phyloP scores from a whole-genome alignment of 2,797 vertebrate genomes.

The Lacerta bilineata region DNA sequence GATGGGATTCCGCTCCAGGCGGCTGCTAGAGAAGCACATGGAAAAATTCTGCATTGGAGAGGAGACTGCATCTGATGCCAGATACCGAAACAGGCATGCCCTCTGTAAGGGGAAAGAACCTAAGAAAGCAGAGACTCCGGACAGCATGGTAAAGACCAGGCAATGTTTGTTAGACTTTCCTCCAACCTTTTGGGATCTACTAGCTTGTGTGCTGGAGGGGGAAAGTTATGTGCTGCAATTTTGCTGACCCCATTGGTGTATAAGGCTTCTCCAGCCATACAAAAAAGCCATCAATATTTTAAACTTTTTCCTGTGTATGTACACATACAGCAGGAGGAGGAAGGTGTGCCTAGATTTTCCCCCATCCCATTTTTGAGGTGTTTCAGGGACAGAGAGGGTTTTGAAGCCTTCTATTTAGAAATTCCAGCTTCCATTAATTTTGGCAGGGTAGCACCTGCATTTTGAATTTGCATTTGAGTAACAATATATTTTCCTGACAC shows the following conservation, averaged over 20 bases:
- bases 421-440: neutral
- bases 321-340: neutral
- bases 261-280: neutral
- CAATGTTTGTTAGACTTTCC: neutral
- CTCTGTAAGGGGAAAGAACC: constrained; percentile 1
- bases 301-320: neutral
- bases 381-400: neutral
- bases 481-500: neutral
- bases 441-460: too few relatives aligned
- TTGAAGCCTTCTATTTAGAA: neutral
- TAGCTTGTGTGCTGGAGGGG: neutral
- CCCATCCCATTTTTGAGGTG: neutral
- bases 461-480: neutral
- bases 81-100: neutral
- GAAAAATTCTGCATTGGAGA: constrained; percentile 43
- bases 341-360: neutral
- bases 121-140: constrained; percentile 1
- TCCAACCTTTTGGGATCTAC: neutral
- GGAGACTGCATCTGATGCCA: constrained; percentile 10
- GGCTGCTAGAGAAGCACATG: constrained; percentile 34
- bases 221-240: neutral
- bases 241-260: neutral
- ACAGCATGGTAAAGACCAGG: constrained; percentile 9
- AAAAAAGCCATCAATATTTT: neutral
- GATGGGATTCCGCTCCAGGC: constrained; percentile 30